Evolutionary conservation across 1,140 invertebrate genomes (phyloP).

Genomic region (Caenorhabditis tropicalis): DNA sequence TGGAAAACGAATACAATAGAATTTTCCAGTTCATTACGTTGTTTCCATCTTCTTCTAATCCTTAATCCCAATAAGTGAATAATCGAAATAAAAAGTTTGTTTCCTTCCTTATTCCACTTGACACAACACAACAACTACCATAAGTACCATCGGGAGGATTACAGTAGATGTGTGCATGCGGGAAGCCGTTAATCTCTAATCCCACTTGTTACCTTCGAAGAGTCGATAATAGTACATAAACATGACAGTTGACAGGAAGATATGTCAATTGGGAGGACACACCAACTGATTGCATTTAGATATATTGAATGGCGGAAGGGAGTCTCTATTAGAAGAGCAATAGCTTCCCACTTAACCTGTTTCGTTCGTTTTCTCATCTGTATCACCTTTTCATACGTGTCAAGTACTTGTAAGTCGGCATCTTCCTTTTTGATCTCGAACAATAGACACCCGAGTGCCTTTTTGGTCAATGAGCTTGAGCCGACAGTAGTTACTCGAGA

Average conservation of each 20-base stretch:
- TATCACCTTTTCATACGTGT: constrained; percentile 17
- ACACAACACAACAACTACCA: neutral
- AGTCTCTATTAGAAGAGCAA: no score
- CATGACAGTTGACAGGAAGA: constrained; percentile 10
- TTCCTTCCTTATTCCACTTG: neutral
- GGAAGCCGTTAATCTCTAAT: constrained; percentile 39
- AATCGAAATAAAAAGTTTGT: neutral
- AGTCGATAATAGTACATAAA: constrained; percentile 17
- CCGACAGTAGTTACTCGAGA: constrained; percentile 16
- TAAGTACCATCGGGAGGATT: neutral
- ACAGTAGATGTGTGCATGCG: neutral
- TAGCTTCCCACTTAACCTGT: neutral
- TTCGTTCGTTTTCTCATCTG: neutral
- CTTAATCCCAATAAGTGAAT: no score
- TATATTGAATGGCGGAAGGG: no score
- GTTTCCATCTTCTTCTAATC: no score
- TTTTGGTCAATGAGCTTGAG: neutral
- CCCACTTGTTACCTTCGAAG: neutral
- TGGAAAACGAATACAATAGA: no score
- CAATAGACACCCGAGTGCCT: neutral
- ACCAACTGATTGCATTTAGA: no score
- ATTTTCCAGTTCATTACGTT: no score
- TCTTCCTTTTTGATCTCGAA: neutral
- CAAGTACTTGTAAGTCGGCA: neutral
- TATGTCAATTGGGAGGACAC: no score